These are phyloP conservation scores for Sanderia malayensis DNA, from an alignment of 30 jellyfish, hydroid and myxozoan genomes.

Conservation along the genomic window DNA sequence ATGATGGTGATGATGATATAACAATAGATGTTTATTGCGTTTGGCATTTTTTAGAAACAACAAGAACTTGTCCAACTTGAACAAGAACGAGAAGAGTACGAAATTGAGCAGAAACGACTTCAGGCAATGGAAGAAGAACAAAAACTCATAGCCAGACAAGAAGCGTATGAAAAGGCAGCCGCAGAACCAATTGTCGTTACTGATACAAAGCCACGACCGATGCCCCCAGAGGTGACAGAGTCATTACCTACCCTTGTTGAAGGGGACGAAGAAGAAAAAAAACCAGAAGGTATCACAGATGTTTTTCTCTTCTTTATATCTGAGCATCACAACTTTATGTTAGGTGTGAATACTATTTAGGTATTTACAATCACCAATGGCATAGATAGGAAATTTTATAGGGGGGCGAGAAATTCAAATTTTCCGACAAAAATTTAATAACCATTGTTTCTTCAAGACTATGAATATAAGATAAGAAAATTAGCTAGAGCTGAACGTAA, in stretches of 20 bases:
- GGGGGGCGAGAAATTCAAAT: no score
- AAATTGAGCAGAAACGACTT: slow-evolving; percentile 40
- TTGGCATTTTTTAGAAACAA: slow-evolving; percentile 33
- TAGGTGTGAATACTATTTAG: no score
- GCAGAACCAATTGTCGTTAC: slow-evolving; percentile 26
- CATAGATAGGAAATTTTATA: no score
- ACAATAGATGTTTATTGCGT: not conserved
- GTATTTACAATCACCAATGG: no score
- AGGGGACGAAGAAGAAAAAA: slow-evolving; percentile 50
- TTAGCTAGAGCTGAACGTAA: no score
- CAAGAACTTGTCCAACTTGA: slow-evolving; percentile 50
- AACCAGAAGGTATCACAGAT: slow-evolving; percentile 21
- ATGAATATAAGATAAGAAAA: no score
- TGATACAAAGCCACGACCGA: slow-evolving; percentile 13
- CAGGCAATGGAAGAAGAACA: slow-evolving; percentile 79
- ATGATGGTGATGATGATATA: no score
- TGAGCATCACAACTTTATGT: no score
- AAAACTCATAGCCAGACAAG: slow-evolving; percentile 55
- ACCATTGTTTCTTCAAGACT: no score
- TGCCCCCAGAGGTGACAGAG: slow-evolving; percentile 22
- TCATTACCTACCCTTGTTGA: slow-evolving; percentile 34
- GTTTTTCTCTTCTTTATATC: no score
- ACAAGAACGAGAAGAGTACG: slow-evolving; percentile 55
- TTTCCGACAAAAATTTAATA: no score
- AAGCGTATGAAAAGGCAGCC: slow-evolving; percentile 43